Evolutionary conservation across 1,140 invertebrate genomes (phyloP), one percentile per base, ranked within the genome.

Genomic region (Metopolophium dirhodum): DNA sequence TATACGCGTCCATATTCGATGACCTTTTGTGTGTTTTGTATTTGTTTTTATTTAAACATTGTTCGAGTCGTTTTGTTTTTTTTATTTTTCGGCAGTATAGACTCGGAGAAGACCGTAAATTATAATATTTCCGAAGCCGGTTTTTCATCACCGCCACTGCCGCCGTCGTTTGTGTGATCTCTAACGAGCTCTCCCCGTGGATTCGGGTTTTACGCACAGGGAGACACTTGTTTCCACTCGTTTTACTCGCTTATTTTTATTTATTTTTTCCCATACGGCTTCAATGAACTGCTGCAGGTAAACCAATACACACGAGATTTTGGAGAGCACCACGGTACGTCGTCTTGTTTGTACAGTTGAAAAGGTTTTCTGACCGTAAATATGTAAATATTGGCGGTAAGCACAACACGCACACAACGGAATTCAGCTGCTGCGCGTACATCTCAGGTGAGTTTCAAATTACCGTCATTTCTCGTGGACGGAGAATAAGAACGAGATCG

Each of bases 321-420:
- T 18, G 26, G 37, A 90, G 89, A 45, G 54, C 41, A 26, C 23
- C 61, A n/a, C 22, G 41, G 54, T 35, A 61, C 11, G 88, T 87
- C 47, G 30, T 30, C 54, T 61, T 90, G 54, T 90, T 90, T 90
- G 41, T 68, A 68, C 54, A 90, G 54, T 90, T 68, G 54, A 68
- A 68, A 90, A 90, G 35, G 54, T 90, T 90, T 77, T 90, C 54
- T 37, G 54, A 90, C 54, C 57, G 54, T 90, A 90, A 90, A 90
- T 68, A 90, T 68, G 89, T 90, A 90, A 90, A 90, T 90, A 90
- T 90, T 90, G 57, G 89, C 89, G 89, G 89, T 90, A 68, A 90
- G 61, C 54, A 90, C n/a, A 51, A 88, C 47, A 88, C 61, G 61
- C 37, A 87, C n/a, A 89, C 7, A 89, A 35, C 61, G 61, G 37